Percentiles rank a stretch among this genome's conserved stretches.
Conservation (phyloP, 2,797 vertebrate genomes). For the Gymnocypris eckloni region DNA sequence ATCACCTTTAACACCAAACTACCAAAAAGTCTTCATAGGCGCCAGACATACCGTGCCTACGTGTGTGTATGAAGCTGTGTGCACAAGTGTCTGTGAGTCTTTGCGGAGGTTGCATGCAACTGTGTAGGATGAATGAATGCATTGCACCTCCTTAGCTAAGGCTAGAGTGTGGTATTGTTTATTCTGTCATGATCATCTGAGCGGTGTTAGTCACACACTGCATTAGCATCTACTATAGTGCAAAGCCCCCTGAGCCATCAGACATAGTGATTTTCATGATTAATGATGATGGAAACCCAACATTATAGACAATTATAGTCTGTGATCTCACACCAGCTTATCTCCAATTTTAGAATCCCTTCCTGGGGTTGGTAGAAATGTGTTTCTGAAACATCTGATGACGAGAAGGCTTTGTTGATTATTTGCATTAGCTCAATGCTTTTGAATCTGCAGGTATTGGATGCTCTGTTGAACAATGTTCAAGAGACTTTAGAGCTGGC, state of each 20-base stretch:
- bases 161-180: constrained; percentile 43
- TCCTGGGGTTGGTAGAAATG: neutral
- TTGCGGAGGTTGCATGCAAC: constrained; percentile 41
- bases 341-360: neutral
- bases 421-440: neutral
- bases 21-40: neutral
- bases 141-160: constrained; percentile 44
- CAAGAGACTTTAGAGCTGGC: constrained; percentile 91
- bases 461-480: constrained; percentile 88
- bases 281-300: constrained; percentile 24
- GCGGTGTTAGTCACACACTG: constrained; percentile 54
- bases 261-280: constrained; percentile 40
- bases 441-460: constrained; percentile 85
- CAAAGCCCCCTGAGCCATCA: constrained; percentile 20
- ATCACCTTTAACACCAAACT: constrained; percentile 16
- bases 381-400: neutral
- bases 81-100: neutral
- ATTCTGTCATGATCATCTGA: constrained; percentile 44
- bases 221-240: constrained; percentile 44
- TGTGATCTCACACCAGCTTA: neutral
- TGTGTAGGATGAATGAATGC: constrained; percentile 58
- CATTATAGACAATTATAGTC: constrained; percentile 21
- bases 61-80: constrained; percentile 24
- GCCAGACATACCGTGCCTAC: constrained; percentile 7
- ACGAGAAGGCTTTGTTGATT: neutral